phyloP scores from a whole-genome alignment of 2,888 invertebrate genomes.

The Agrenia bidenticulata region DNA sequence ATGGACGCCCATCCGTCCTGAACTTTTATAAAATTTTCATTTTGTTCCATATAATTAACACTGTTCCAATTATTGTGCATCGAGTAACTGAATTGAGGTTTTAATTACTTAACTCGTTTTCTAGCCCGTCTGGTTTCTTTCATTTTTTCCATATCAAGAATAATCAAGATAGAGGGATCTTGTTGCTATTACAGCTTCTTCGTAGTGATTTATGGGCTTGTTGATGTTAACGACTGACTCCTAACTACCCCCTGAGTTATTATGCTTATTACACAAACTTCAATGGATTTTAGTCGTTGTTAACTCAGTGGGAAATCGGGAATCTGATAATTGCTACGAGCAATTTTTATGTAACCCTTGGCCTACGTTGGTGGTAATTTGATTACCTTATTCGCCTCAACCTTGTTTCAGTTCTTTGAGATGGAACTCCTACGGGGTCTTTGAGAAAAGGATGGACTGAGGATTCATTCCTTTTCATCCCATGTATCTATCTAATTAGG shows the following conservation, averaged over 20 bases:
- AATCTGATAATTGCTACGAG: slow-evolving; percentile 16
- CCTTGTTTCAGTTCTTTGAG: neutral
- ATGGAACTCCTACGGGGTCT: slow-evolving; percentile 3
- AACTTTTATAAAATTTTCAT: slow-evolving; percentile 43
- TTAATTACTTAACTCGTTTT: slow-evolving; percentile 49
- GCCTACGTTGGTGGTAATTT: slow-evolving; percentile 19
- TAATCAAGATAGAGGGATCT: slow-evolving; percentile 10
- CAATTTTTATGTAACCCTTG: slow-evolving; percentile 13
- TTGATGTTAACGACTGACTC: slow-evolving; percentile 48
- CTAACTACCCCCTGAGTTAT: slow-evolving; percentile 46
- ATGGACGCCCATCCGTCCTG: slow-evolving; percentile 10
- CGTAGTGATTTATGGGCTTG: slow-evolving; percentile 48
- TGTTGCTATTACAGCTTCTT: slow-evolving; percentile 21
- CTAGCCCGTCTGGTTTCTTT: slow-evolving; percentile 1
- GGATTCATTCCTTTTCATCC: neutral
- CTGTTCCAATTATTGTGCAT: slow-evolving; percentile 44
- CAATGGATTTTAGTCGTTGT: slow-evolving; percentile 29
- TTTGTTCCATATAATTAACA: slow-evolving; percentile 36
- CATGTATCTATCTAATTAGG: slow-evolving; percentile 4
- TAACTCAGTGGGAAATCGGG: slow-evolving; percentile 26
- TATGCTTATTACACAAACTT: slow-evolving; percentile 34
- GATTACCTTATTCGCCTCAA: slow-evolving; percentile 10
- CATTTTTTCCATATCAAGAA: slow-evolving; percentile 11
- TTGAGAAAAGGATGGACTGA: neutral
- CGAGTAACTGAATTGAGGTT: slow-evolving; percentile 42